Evolutionary conservation across 2,797 vertebrate species (phyloP), one percentile per base, ranked within the genome.

Genomic region (Carduelis carduelis): DNA sequence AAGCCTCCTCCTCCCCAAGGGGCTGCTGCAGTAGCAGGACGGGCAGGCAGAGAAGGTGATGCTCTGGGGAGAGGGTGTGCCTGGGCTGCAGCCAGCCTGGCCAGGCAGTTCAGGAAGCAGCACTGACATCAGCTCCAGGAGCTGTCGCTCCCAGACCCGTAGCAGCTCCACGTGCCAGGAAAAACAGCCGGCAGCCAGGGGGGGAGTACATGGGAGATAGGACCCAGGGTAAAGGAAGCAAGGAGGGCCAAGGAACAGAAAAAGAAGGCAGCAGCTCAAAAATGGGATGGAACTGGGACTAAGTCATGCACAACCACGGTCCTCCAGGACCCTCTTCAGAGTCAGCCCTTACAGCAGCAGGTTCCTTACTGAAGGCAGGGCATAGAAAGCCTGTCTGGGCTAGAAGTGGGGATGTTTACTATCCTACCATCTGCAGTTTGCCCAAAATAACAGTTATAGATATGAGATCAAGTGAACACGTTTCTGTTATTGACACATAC

Each of bases 401-500:
- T 3, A 77, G 77, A 44, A 85, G n/a, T 3, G 0, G 34, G 34
- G 66, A 61, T 82, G 63, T 87, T 91, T 84, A 77, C 85, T 94
- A 68, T 64, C 56, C 80, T 74, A 39, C 81, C 87, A 76, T 70
- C 77, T 88, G 74, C 83, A 90, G 85, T 87, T 82, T 82, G 85
- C 83, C 64, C 83, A 57, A 89, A 95, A 86, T 61, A 90, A 96
- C 82, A 94, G 78, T 83, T 87, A 95, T 1, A 93, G 70, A 95
- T 74, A 88, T 1, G 27, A 93, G 89, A 95, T 89, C 87, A 89
- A 74, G 76, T 52, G 60, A 89, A 89, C 89, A 87, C 1, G 1
- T 72, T 77, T 92, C 65, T 49, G 53, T 90, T 94, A 93, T 70
- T 95, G 84, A 88, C 90, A 72, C 57, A 90, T 77, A 78, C 61